Percentiles rank a stretch among this genome's conserved stretches.
phyloP scores from a whole-genome alignment of 2,797 vertebrate genomes.

The Sebastes variabilis region DNA sequence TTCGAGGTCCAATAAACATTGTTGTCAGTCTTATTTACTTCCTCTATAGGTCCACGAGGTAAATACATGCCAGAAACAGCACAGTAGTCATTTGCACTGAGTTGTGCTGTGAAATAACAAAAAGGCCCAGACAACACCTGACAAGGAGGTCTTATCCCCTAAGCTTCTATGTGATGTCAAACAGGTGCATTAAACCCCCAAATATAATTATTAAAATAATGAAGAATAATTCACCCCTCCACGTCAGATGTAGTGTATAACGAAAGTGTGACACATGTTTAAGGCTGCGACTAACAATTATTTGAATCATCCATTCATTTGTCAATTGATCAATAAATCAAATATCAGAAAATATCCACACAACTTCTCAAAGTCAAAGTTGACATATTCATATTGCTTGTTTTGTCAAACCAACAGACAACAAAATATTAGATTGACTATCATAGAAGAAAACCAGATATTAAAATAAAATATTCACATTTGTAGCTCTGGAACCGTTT shows the following conservation, averaged over 20 bases:
- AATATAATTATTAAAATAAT: background rate
- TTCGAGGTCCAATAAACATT: conserved; percentile 54
- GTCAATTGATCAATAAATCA: background rate
- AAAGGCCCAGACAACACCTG: conserved; percentile 1
- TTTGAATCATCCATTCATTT: background rate
- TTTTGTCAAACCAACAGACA: background rate
- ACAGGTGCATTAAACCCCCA: background rate
- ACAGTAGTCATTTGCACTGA: conserved; percentile 21
- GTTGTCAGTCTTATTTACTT: conserved; percentile 48
- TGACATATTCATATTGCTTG: background rate
- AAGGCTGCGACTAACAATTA: background rate
- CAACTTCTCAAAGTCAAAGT: background rate
- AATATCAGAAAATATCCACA: background rate
- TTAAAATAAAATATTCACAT: background rate
- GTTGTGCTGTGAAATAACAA: conserved; percentile 33
- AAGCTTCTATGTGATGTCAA: conserved; percentile 11
- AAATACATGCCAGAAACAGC: conserved; percentile 43
- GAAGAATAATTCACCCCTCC: background rate
- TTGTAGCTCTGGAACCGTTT: background rate
- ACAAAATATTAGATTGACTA: background rate
- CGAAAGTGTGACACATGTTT: background rate
- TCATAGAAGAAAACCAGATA: background rate
- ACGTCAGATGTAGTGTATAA: background rate
- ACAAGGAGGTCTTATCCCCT: conserved; percentile 2
- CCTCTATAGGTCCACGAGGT: conserved; percentile 21